Evolutionary conservation across 1,140 invertebrate genomes (phyloP), one percentile per base, ranked within the genome.

Genomic region (Nasonia vitripennis): DNA sequence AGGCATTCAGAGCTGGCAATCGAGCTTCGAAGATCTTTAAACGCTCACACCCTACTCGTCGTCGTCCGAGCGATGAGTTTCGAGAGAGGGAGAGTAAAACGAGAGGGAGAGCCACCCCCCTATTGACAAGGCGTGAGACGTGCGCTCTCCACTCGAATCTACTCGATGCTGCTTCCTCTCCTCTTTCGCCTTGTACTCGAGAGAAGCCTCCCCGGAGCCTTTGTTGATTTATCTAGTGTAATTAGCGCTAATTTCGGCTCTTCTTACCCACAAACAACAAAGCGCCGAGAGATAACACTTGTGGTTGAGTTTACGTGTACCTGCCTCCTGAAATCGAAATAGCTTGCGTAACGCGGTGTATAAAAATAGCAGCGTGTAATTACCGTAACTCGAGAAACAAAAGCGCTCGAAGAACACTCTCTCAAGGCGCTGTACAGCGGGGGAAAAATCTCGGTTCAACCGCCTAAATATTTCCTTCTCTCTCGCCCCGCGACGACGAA

Each of bases 21-120:
- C 86, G 89, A 89, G 89, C 88, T 88, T 90, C 87, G 90, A 88
- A 90, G 89, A 89, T 91, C 89, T 91, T 90, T 90, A 90, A 91
- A 88, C 80, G 89, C 89, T 91, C 84, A 83, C 87, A 87, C 89
- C 88, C 31, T 37, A 37, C 34, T 37, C 34, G 4, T 37, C 62
- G 17, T 6, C 34, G 62, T 27, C 27, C 73, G 48, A 17, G 12
- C 78, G 48, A 45, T 87, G 79, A 84, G 83, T 71, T 78, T 77
- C 86, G 55, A 82, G 71, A 84, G 86, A 75, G 83, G 17, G 31
- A 41, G 75, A 78, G 78, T 85, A 70, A 87, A 87, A 86, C 45
- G 73, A 87, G 45, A 62, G 45, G 34, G 73, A 87, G 45, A 73
- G 45, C 71, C 70, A 83, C 73, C 83, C 73, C 85, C 80, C 78